Conservation (phyloP, 1,140 invertebrate species). For the Coboldia fuscipes region DNA sequence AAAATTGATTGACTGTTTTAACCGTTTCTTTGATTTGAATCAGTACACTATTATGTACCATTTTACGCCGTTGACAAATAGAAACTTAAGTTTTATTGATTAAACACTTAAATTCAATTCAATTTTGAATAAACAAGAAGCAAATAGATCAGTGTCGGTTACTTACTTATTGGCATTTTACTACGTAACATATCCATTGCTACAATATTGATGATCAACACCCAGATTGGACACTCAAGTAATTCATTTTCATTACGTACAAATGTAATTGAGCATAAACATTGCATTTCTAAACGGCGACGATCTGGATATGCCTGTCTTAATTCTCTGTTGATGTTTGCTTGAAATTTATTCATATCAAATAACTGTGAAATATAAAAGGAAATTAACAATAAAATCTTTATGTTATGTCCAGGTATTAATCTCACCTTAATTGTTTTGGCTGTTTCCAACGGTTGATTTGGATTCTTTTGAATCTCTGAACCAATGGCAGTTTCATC, state of each 20-base stretch:
- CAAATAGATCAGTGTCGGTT: too few relatives aligned
- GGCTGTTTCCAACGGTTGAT: constrained; percentile 64
- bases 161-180: constrained; percentile 29
- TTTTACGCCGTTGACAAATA: too few relatives aligned
- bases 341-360: constrained; percentile 58
- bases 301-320: constrained; percentile 43
- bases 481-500: constrained; percentile 76
- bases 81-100: background rate
- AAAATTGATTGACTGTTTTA: too few relatives aligned
- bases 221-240: constrained; percentile 51
- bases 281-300: constrained; percentile 40
- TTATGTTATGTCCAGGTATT: too few relatives aligned
- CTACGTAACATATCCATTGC: constrained; percentile 56
- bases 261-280: constrained; percentile 41
- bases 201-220: constrained; percentile 54
- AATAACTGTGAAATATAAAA: constrained; percentile 43
- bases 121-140: background rate
- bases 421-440: constrained; percentile 75
- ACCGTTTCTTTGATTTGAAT: too few relatives aligned
- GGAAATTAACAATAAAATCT: too few relatives aligned
- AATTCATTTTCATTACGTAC: constrained; percentile 40
- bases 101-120: background rate
- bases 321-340: constrained; percentile 40
- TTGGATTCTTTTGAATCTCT: constrained; percentile 67
- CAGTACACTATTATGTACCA: too few relatives aligned